Conservation (phyloP, 2,113 vertebrate genomes). For the Oriolus oriolus region DNA sequence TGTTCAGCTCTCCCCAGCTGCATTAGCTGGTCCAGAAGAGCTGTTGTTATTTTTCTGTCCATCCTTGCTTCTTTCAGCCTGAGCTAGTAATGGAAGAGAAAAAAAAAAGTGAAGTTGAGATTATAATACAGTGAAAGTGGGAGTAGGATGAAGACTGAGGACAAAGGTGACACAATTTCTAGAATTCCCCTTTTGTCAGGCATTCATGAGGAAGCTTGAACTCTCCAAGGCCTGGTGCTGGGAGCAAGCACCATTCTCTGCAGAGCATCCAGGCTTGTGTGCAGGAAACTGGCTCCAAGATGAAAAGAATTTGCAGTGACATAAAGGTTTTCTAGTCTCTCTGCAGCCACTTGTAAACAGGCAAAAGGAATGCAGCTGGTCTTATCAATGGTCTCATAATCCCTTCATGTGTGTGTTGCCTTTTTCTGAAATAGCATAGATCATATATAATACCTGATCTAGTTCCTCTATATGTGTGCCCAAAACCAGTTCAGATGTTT, state of each 20-base stretch:
- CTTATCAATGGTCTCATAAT: not conserved
- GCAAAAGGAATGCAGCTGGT: not conserved
- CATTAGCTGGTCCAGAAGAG: not conserved
- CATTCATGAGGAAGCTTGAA: not conserved
- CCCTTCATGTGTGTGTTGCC: not conserved
- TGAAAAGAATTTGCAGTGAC: not conserved
- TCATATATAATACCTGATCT: not conserved
- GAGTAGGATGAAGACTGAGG: not conserved
- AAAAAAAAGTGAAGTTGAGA: not conserved
- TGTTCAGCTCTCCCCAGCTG: not conserved
- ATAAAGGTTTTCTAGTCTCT: not conserved
- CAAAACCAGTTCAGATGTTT: not conserved
- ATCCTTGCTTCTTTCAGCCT: not conserved
- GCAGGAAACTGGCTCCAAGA: not conserved
- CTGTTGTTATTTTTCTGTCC: not conserved
- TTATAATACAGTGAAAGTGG: not conserved
- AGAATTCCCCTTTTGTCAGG: not conserved
- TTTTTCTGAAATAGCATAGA: not conserved
- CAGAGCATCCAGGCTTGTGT: not conserved
- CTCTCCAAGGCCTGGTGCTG: not conserved
- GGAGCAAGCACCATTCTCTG: accelerated
- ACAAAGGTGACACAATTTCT: not conserved
- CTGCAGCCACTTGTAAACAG: not conserved
- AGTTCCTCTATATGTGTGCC: not conserved
- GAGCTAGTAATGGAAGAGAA: not conserved